Conservation (phyloP, 2,888 invertebrate genomes). For the Euproctis similis region DNA sequence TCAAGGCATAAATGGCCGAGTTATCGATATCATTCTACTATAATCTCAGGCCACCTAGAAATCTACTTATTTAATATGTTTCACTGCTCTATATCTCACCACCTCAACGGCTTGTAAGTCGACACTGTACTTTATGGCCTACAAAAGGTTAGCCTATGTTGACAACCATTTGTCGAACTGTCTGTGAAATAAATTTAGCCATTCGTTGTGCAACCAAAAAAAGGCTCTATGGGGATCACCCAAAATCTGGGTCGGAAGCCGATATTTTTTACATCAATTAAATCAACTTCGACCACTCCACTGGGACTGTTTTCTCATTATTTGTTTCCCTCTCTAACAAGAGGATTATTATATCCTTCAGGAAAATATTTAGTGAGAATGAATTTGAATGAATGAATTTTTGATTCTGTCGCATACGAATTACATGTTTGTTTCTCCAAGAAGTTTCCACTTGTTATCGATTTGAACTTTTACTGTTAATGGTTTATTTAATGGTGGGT, state of each 20-base stretch:
- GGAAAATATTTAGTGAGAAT: slow-evolving; percentile 17
- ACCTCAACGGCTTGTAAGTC: too few relatives aligned
- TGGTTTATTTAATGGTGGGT: slow-evolving; percentile 20
- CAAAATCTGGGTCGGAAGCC: slow-evolving; percentile 15
- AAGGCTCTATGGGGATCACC: slow-evolving; percentile 12
- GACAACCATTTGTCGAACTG: slow-evolving; percentile 21
- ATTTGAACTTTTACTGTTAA: slow-evolving; percentile 30
- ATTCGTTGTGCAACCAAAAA: slow-evolving; percentile 15
- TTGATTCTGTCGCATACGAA: slow-evolving; percentile 18
- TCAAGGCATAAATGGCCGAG: too few relatives aligned
- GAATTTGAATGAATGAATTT: slow-evolving; percentile 29
- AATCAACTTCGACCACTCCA: slow-evolving; percentile 16
- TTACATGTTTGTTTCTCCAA: slow-evolving; percentile 17
- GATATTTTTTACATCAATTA: slow-evolving; percentile 12
- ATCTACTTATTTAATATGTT: too few relatives aligned
- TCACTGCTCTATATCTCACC: too few relatives aligned
- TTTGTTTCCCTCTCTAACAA: slow-evolving; percentile 7
- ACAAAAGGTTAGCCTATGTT: slow-evolving; percentile 21
- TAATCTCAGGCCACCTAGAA: too few relatives aligned
- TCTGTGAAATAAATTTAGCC: slow-evolving; percentile 17
- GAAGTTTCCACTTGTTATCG: slow-evolving; percentile 20
- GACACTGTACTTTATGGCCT: too few relatives aligned
- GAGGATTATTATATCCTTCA: slow-evolving; percentile 17
- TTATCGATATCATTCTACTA: too few relatives aligned
- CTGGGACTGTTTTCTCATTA: slow-evolving; percentile 14